These are phyloP conservation scores for Tenthredo livida DNA, from an alignment of 2,888 invertebrate species.

Conservation along the genomic window DNA sequence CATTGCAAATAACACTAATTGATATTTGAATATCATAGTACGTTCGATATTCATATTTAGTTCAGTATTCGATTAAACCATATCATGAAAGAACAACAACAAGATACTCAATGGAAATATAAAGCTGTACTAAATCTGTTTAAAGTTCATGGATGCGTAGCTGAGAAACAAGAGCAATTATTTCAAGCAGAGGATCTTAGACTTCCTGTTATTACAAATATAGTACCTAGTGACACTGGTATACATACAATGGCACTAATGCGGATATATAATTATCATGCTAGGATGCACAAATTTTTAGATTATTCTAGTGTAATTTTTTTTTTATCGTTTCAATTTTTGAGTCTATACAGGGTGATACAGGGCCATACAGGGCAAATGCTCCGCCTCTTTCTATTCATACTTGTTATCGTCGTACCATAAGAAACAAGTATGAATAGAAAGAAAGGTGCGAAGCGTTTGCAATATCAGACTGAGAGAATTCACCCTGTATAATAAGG, in stretches of 20 bases:
- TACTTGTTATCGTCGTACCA: too few species aligned
- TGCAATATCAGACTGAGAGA: too few species aligned
- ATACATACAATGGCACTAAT: neutral
- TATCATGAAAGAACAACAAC: neutral
- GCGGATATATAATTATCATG: neutral
- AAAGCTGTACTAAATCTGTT: conserved; percentile 21
- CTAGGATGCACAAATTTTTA: neutral
- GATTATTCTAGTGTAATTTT: neutral
- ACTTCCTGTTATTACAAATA: conserved; percentile 40
- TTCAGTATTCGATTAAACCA: neutral
- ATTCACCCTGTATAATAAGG: too few species aligned
- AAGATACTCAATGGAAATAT: neutral
- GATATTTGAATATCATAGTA: conserved; percentile 21
- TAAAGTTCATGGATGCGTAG: conserved; percentile 42
- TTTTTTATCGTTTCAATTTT: neutral
- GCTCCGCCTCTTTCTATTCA: too few species aligned
- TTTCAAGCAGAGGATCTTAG: conserved; percentile 67
- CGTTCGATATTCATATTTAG: neutral
- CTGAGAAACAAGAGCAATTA: conserved; percentile 65
- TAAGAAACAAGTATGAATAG: too few species aligned
- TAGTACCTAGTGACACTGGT: neutral
- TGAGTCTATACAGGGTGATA: neutral
- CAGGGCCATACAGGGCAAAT: too few species aligned
- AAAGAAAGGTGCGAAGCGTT: too few species aligned
- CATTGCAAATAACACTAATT: neutral